A percentile compares a stretch with the other conserved stretches of the same genome.
phyloP scores from a whole-genome alignment of 2,113 vertebrate genomes.

The rat (Rattus norvegicus) region DNA sequence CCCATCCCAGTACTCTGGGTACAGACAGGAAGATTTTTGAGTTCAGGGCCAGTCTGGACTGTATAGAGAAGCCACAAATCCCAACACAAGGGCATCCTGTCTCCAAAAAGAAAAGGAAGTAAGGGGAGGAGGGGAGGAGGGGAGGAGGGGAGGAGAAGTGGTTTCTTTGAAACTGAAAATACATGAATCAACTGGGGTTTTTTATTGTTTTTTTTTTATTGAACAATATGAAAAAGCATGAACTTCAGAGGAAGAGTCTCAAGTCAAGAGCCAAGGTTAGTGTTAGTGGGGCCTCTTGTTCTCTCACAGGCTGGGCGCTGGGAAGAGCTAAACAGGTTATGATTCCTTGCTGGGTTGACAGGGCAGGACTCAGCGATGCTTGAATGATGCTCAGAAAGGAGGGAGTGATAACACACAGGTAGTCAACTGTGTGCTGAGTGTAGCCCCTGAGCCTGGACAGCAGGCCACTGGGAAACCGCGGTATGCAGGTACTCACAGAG shows the following conservation, averaged over 20 bases:
- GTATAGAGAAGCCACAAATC: background rate
- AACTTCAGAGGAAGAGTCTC: background rate
- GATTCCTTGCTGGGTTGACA: background rate
- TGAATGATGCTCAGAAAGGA: too few relatives aligned
- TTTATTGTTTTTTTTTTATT: too few relatives aligned
- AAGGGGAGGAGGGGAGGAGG: too few relatives aligned
- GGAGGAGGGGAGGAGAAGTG: background rate
- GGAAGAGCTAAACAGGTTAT: accelerated
- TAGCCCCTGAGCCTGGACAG: background rate
- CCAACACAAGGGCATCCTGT: background rate
- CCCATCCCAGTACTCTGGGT: background rate
- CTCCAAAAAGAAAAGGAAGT: background rate
- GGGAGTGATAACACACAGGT: accelerated
- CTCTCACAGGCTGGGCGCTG: background rate
- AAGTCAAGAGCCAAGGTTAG: background rate
- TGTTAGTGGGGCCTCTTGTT: accelerated
- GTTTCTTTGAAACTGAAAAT: background rate
- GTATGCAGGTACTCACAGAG: too few relatives aligned
- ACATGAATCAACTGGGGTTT: background rate
- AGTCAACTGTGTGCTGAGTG: accelerated
- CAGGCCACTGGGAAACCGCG: background rate
- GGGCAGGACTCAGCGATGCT: accelerated
- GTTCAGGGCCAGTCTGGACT: background rate
- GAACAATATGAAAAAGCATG: background rate
- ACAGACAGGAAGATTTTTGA: background rate